A percentile compares a stretch with the other conserved stretches of the same genome.
Conservation (phyloP, 2,797 vertebrate species). For the Microtus californicus region DNA sequence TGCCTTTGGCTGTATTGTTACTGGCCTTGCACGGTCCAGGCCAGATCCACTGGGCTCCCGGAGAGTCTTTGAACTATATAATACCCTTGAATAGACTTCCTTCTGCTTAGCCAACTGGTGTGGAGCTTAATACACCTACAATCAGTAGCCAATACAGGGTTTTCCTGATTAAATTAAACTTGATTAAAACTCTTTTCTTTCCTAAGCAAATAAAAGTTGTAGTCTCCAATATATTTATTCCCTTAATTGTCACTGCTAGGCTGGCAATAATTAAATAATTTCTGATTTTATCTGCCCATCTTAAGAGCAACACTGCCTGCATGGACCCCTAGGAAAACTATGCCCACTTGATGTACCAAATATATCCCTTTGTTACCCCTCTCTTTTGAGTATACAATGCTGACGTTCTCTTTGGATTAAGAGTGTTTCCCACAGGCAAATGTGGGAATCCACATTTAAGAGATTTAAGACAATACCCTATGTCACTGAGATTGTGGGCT, state of each 20-base stretch:
- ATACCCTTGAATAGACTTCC: conserved; percentile 19
- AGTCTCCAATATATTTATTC: not conserved
- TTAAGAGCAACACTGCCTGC: not conserved
- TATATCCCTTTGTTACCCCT: not conserved
- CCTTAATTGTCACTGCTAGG: not conserved
- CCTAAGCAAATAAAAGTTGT: conserved; percentile 33
- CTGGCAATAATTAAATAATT: conserved; percentile 15
- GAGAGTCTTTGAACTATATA: conserved; percentile 44
- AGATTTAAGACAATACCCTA: not conserved
- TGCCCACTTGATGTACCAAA: not conserved
- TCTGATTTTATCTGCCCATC: not conserved
- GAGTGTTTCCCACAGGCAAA: not conserved
- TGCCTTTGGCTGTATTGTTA: conserved; percentile 46
- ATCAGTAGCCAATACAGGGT: not conserved
- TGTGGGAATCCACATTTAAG: not conserved
- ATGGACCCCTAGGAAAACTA: not conserved
- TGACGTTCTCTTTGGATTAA: not conserved
- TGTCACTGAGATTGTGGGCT: not conserved
- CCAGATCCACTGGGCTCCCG: not conserved
- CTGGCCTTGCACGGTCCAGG: not conserved
- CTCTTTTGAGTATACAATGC: not conserved
- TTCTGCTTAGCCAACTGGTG: conserved; percentile 45
- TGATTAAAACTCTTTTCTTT: conserved; percentile 12
- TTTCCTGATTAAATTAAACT: not conserved
- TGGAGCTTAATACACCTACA: conserved; percentile 13